Evolutionary conservation across 1,140 invertebrate genomes (phyloP).

Genomic region (Diprion similis): DNA sequence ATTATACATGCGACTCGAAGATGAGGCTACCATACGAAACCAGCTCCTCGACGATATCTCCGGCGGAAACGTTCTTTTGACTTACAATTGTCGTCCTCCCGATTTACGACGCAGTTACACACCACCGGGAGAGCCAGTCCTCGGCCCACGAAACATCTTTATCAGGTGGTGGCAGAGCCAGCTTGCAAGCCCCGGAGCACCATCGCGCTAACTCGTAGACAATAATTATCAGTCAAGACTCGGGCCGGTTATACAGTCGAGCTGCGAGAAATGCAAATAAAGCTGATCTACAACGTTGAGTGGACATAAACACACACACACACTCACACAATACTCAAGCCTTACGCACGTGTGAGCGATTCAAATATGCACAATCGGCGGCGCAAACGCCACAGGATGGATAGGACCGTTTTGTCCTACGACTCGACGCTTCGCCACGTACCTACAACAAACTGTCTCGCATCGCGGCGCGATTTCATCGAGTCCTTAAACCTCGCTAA

Average conservation of each 20-base stretch:
- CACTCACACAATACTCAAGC: neutral
- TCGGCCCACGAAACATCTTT: conserved; percentile 8
- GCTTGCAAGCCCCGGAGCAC: conserved; percentile 8
- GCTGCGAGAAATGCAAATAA: conserved; percentile 37
- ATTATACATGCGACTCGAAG: neutral
- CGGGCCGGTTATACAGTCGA: conserved; percentile 15
- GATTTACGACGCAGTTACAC: conserved; percentile 10
- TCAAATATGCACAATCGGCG: neutral
- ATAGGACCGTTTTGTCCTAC: no score
- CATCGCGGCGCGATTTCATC: no score
- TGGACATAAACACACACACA: neutral
- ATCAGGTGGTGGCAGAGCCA: conserved; percentile 12
- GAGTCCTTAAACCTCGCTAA: no score
- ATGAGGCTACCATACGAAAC: neutral
- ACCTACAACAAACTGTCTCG: neutral
- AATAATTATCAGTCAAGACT: conserved; percentile 39
- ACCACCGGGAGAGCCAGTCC: neutral
- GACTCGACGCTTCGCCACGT: neutral
- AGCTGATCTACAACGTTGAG: conserved; percentile 31
- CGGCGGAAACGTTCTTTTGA: conserved; percentile 1
- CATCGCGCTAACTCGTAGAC: conserved; percentile 26
- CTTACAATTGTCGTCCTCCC: conserved; percentile 3
- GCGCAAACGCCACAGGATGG: no score
- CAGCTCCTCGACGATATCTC: neutral
- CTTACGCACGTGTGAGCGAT: neutral